These are phyloP conservation scores for Polietes domitor DNA, from an alignment of 2,888 invertebrate genomes.

Conservation along the genomic window DNA sequence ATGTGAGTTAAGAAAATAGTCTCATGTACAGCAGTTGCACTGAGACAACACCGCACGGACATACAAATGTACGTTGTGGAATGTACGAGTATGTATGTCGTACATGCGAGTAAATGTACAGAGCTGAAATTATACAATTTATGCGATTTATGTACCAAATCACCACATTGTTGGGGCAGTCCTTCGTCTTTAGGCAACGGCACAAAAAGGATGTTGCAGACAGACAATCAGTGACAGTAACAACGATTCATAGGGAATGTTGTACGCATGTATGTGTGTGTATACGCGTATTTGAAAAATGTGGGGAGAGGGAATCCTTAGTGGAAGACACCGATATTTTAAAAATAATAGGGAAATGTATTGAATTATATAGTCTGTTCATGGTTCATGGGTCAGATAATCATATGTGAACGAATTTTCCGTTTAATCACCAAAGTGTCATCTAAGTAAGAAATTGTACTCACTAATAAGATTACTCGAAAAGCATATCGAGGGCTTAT, in stretches of 20 bases:
- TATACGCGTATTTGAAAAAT: too few species aligned
- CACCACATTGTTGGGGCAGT: slow-evolving; percentile 65
- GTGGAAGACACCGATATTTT: slow-evolving; percentile 3
- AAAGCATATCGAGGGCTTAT: too few species aligned
- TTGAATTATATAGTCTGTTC: too few species aligned
- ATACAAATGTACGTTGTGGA: not conserved
- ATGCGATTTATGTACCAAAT: slow-evolving; percentile 74
- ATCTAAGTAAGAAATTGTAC: too few species aligned
- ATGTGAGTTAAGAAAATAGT: slow-evolving; percentile 4
- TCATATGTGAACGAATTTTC: too few species aligned
- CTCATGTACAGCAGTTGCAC: not conserved
- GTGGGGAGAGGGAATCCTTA: slow-evolving; percentile 4
- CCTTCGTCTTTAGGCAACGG: slow-evolving; percentile 24
- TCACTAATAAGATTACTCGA: too few species aligned
- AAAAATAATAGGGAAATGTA: too few species aligned
- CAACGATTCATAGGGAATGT: slow-evolving; percentile 44
- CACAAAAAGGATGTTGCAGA: slow-evolving; percentile 47
- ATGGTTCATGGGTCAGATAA: too few species aligned
- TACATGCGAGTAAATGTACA: slow-evolving; percentile 11
- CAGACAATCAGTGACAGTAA: slow-evolving; percentile 58
- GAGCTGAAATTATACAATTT: slow-evolving; percentile 78
- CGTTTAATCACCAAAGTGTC: too few species aligned
- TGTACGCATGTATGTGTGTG: too few species aligned
- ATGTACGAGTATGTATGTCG: too few species aligned
- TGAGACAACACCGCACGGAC: not conserved